phyloP scores from a whole-genome alignment of 2,113 vertebrate genomes.

The Tretioscincus oriximinensis region DNA sequence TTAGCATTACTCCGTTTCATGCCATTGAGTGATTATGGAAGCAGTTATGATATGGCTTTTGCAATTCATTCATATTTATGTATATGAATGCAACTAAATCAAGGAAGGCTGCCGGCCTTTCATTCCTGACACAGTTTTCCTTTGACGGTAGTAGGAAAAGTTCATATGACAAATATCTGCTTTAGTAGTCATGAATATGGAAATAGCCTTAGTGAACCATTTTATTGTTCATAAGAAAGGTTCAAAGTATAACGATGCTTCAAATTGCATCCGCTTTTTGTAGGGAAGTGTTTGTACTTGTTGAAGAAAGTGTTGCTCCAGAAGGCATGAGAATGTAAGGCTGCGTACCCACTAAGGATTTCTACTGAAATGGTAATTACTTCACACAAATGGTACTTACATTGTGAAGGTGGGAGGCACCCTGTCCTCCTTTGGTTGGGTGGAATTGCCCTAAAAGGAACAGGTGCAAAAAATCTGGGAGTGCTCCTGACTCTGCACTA shows the following conservation, averaged over 20 bases:
- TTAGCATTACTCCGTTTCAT: slow-evolving; percentile 26
- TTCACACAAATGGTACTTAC: too few species aligned
- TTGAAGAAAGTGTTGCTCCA: too few species aligned
- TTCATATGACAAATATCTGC: slow-evolving; percentile 47
- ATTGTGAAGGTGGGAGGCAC: too few species aligned
- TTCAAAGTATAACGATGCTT: slow-evolving; percentile 2
- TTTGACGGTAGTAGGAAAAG: slow-evolving; percentile 20
- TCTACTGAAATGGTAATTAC: too few species aligned
- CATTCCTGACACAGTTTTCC: slow-evolving; percentile 35
- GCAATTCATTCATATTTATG: slow-evolving; percentile 34
- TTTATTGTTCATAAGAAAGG: slow-evolving; percentile 21
- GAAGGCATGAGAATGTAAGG: too few species aligned
- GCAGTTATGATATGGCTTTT: slow-evolving; percentile 5
- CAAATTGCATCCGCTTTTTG: neutral
- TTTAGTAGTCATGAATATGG: neutral
- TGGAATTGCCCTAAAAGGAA: too few species aligned
- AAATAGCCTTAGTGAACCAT: slow-evolving; percentile 24
- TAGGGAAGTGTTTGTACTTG: neutral
- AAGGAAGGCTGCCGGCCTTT: slow-evolving; percentile 49
- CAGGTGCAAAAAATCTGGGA: too few species aligned
- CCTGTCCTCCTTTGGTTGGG: too few species aligned
- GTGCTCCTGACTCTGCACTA: too few species aligned
- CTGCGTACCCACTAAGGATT: too few species aligned
- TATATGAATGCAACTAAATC: slow-evolving; percentile 44
- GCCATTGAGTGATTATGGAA: neutral